Evolutionary conservation across 1,140 invertebrate species (phyloP).

Genomic region (Drosophila seguyi): DNA sequence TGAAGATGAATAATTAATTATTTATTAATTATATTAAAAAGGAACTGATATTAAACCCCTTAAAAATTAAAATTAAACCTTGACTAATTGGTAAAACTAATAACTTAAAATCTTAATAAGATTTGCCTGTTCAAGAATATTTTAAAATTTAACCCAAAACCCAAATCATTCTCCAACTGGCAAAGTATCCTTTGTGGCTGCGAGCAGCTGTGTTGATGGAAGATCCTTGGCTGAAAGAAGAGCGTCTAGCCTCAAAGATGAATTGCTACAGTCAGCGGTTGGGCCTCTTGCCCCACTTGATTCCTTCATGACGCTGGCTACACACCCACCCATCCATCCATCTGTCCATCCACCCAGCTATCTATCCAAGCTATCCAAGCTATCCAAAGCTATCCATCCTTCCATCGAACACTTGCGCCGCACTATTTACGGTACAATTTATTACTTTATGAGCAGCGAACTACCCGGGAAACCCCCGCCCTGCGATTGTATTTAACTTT

Average conservation of each 20-base stretch:
- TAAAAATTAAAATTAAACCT: neutral
- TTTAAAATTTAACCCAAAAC: neutral
- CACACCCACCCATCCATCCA: too few species aligned
- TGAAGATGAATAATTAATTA: neutral
- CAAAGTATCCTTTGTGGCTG: conserved; percentile 39
- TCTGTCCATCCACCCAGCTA: conserved; percentile 3
- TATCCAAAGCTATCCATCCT: conserved; percentile 23
- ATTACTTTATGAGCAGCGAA: conserved; percentile 82
- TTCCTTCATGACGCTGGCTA: conserved; percentile 9
- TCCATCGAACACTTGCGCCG: conserved; percentile 69
- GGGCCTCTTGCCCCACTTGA: neutral
- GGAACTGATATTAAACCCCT: too few species aligned
- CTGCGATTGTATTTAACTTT: conserved; percentile 78
- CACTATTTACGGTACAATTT: conserved; percentile 84
- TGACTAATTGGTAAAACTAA: neutral
- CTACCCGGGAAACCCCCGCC: conserved; percentile 23
- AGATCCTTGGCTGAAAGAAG: conserved; percentile 12
- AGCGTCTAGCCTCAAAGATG: conserved; percentile 56
- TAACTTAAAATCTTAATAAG: neutral
- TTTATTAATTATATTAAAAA: neutral
- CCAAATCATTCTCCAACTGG: conserved; percentile 16
- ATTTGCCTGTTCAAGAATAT: neutral
- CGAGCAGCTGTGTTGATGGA: conserved; percentile 48
- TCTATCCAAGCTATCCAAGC: conserved; percentile 19
- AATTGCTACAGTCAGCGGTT: conserved; percentile 56